Evolutionary conservation across 2,888 invertebrate genomes (phyloP), one percentile per base, ranked within the genome.

Genomic region (Branchellion lobata): DNA sequence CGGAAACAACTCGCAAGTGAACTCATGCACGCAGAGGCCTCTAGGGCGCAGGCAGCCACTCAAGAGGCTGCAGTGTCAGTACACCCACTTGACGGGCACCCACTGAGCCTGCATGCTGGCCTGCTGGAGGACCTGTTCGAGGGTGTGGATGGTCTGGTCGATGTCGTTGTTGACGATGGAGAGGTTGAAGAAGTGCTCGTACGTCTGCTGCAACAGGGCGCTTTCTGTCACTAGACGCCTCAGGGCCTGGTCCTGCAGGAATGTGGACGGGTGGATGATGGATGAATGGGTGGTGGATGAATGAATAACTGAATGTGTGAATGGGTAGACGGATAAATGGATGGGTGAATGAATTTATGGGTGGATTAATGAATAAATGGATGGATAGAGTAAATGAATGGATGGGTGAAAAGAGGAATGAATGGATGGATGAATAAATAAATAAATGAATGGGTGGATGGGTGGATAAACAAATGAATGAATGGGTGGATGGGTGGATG

Each of bases 101-200:
- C 96, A 97, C 88, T 96, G 96, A 57, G 96, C 93, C 84, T 93
- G 92, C 29, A 85, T 84, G 83, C 85, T 86, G 81, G 96, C 93
- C 81, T 93, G 91, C 83, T 94, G 94, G 84, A 97, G 92, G 33
- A 95, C 94, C 82, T 92, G 91, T 88, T 97, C 96, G 80, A 99
- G 90, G 82, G 94, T 93, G 68, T 92, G 91, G 85, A 99, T 96
- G 65, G 99, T 99, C 88, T 97, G 97, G 88, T 98, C 97, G 83
- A 99, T 99, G 89, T 99, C 98, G 90, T 97, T 98, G 91, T 99
- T 99, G 83, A 98, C 94, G 86, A 99, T 96, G 84, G 93, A 95
- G 88, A 96, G 90, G 90, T 99, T 99, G 90, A 99, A 99, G 89
- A 94, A 95, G 89, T 99, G 99, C 69, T 97, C 97, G 89, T 99